These are phyloP conservation scores for Bos indicus DNA, from an alignment of 2,113 vertebrate species.

Conservation along the genomic window DNA sequence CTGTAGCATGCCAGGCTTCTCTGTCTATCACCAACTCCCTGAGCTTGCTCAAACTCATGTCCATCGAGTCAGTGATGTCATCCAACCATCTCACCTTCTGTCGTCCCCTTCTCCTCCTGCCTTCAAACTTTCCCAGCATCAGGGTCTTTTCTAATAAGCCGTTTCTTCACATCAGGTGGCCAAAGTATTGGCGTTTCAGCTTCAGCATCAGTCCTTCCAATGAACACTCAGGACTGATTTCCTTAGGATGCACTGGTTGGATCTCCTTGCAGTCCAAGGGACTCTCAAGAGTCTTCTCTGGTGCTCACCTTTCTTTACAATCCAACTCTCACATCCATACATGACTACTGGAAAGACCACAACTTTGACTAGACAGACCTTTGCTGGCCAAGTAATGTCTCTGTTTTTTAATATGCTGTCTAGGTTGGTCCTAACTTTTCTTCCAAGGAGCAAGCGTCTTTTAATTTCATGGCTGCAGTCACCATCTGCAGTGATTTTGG, in stretches of 20 bases:
- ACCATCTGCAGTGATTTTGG: background rate
- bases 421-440: background rate
- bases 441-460: background rate
- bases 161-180: too few species aligned
- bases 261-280: too few species aligned
- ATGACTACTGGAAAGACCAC: background rate
- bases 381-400: background rate
- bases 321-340: background rate
- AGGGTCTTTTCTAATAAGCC: too few species aligned
- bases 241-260: too few species aligned
- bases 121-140: too few species aligned
- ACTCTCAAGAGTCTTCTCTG: background rate
- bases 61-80: background rate
- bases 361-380: background rate
- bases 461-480: background rate
- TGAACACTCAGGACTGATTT: too few species aligned
- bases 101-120: too few species aligned
- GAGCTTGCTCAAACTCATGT: background rate
- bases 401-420: background rate
- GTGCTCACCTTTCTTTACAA: rapidly evolving
- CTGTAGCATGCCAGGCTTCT: background rate
- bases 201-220: too few species aligned
- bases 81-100: background rate
- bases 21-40: background rate
- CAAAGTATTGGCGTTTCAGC: too few species aligned